Conservation (phyloP, 2,888 invertebrate genomes). For the Drosophila percnosoma region DNA sequence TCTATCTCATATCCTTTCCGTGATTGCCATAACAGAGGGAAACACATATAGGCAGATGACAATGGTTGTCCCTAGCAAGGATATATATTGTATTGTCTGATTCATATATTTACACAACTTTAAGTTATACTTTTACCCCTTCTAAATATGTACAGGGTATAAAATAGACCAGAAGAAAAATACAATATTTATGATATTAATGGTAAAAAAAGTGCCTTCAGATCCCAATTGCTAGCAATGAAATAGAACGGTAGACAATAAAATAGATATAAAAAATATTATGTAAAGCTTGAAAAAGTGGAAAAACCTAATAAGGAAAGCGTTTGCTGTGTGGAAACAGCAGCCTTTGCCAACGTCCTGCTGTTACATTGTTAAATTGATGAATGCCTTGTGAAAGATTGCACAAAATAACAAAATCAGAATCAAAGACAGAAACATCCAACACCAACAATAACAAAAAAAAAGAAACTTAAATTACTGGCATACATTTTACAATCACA, state of each 20-base stretch:
- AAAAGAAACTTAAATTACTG: slow-evolving; percentile 23
- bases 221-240: neutral
- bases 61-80: neutral
- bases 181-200: slow-evolving; percentile 38
- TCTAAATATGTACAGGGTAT: neutral
- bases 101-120: neutral
- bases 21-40: neutral
- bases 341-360: slow-evolving; percentile 55
- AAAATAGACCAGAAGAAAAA: slow-evolving; percentile 6
- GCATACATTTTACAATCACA: slow-evolving; percentile 64
- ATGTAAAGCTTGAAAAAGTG: slow-evolving; percentile 8
- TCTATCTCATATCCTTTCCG: neutral
- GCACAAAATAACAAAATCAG: slow-evolving; percentile 13
- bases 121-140: too few relatives aligned
- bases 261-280: neutral
- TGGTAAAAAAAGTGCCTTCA: slow-evolving; percentile 10
- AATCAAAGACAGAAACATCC: slow-evolving; percentile 4
- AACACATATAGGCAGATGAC: neutral
- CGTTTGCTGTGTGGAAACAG: slow-evolving; percentile 5
- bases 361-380: slow-evolving; percentile 73
- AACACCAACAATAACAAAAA: slow-evolving; percentile 16
- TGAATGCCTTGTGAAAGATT: slow-evolving; percentile 59
- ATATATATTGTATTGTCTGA: neutral
- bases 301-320: slow-evolving; percentile 28
- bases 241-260: slow-evolving; percentile 12